Base-by-base conservation (phyloP, 2,113 vertebrate genomes). In the Sinocyclocheilus anshuiensis region DNA sequence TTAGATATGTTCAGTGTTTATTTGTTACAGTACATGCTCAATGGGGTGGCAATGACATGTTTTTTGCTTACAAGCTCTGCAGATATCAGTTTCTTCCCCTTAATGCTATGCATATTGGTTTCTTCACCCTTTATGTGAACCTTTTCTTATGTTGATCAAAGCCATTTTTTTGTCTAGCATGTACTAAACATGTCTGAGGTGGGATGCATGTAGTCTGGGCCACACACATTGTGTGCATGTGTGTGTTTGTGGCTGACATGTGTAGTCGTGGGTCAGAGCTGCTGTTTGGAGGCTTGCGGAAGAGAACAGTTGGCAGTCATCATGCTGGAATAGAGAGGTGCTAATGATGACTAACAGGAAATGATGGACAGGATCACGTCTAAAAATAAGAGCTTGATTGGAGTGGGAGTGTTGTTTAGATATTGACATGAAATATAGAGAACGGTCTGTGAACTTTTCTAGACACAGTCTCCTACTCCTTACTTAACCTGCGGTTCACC, bases 311-410 rank as follows among this genome's bases (percentile, higher is more conserved):
- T 89, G 78, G 78, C 78, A 85, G 72, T 75, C 42, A 18, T 55
- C 59, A 71, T 81, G 29, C 85, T 86, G 77, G 71, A 69, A 83
- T 72, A 39, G 61, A 87, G 57, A 87, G 76, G 86, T 85, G 85
- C 78, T 85, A 85, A 87, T 89, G 82, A 87, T 85, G 88, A 61
- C 86, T 75, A 59, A 84, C 29, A 77, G 39, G 61, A 78, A 82
- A 36, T 79, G 83, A 89, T 87, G 72, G 77, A 86, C 82, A 82
- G 72, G 42, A 71, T 83, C 29, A 83, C 6, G n/a, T 83, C 78
- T 89, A 78, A 89, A 89, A 87, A 87, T 85, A 87, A 82, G 24
- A 26, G 74, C 53, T 24, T 72, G 50, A 77, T 84, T 84, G 59
- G 79, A 65, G 83, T 83, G 55, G 79, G 63, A 29, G 80, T 45